These are phyloP conservation scores for Myoxocephalus aenaeus DNA, from an alignment of 2,797 vertebrate genomes.

Conservation along the genomic window DNA sequence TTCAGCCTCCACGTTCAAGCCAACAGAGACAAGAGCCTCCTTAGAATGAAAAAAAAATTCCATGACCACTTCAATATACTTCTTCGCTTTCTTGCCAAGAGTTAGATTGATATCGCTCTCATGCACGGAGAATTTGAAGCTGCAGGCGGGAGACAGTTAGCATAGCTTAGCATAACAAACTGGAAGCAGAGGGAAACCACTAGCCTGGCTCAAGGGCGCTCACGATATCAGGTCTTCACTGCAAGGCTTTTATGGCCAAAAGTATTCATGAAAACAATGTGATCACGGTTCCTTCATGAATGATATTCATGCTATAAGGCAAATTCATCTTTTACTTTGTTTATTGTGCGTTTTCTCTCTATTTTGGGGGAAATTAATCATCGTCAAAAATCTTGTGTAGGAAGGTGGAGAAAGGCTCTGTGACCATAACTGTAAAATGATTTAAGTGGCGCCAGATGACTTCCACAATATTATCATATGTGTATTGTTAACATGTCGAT, in stretches of 20 bases:
- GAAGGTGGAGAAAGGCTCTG: no score
- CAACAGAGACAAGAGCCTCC: neutral
- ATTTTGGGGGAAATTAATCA: no score
- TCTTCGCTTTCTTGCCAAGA: neutral
- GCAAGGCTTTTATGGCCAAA: neutral
- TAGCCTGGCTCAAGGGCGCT: neutral
- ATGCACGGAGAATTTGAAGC: neutral
- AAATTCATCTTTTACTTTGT: neutral
- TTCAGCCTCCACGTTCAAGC: neutral
- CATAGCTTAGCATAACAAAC: constrained; percentile 8
- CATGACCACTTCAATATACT: neutral
- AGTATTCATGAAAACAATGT: neutral
- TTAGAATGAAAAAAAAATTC: neutral
- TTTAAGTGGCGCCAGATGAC: no score
- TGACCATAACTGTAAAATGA: no score
- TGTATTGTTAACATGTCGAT: no score
- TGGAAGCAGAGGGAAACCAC: neutral
- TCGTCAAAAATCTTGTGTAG: no score
- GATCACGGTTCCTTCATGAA: neutral
- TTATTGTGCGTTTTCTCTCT: neutral
- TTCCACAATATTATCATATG: no score
- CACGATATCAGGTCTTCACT: neutral
- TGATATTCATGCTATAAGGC: neutral
- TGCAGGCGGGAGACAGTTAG: neutral
- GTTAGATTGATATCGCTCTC: neutral